phyloP scores from a whole-genome alignment of 2,113 vertebrate genomes.

The Dicrurus megarhynchus region DNA sequence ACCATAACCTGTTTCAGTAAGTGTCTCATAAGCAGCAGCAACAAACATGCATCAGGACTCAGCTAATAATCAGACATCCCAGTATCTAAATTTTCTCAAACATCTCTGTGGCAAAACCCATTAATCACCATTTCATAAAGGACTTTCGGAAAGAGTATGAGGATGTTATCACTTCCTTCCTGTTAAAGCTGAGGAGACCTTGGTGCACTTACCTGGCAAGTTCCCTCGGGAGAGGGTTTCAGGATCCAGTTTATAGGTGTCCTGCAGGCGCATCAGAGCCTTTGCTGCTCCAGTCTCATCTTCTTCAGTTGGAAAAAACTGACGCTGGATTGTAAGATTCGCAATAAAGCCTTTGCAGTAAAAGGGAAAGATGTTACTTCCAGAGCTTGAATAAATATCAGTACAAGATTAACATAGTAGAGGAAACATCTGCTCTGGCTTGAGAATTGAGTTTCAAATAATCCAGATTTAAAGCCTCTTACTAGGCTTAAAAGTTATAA shows the following conservation, averaged over 20 bases:
- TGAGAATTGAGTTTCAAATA: neutral
- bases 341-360: constrained; percentile 85
- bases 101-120: neutral
- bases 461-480: neutral
- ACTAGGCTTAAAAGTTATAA: neutral
- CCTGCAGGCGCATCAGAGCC: constrained; percentile 95
- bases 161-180: neutral
- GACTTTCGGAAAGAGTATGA: neutral
- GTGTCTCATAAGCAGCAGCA: neutral
- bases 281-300: constrained; percentile 92
- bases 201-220: constrained; percentile 81
- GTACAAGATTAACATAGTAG: neutral
- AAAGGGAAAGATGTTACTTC: neutral
- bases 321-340: constrained; percentile 90
- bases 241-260: constrained; percentile 92
- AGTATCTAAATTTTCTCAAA: neutral
- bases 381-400: neutral
- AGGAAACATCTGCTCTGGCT: neutral
- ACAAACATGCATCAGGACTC: neutral
- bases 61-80: neutral
- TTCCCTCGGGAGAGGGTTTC: constrained; percentile 89
- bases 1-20: neutral
- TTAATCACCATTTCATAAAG: neutral
- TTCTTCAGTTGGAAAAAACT: constrained; percentile 91
- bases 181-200: neutral